Evolutionary conservation across 2,113 vertebrate genomes (phyloP), one percentile per base, ranked within the genome.

Genomic region (Tichodroma muraria): DNA sequence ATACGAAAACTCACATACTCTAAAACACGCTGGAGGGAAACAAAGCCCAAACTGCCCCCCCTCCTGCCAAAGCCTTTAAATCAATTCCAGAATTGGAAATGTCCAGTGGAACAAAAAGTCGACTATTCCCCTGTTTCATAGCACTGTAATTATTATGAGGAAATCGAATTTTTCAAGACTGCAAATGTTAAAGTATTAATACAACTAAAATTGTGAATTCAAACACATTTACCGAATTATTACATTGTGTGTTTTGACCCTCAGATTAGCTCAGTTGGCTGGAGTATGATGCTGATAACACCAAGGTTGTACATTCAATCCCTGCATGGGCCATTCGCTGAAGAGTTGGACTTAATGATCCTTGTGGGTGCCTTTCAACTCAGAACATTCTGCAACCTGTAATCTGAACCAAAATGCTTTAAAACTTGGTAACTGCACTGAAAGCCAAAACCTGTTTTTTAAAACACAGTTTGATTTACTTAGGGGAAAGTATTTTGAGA

Each of bases 1-100:
- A 68, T 31, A 37, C 27, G 61, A 85, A 68, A 60, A 44, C 8
- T 5, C 22, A 60, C 33, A 8, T 10, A 37, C 4, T 52, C 53
- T 28, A 33, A 37, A 60, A 44, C 33, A 37, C 6, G 21, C 9
- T 37, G 6, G 12, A 37, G 37, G 27, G 5, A 2, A 52, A 52
- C 50, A 37, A 33, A 13, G 11, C 15, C 17, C 8, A 20, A 78
- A 6, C 1, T 5, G 1, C 31, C 8, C 18, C 5, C 1, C 8
- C 2, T 8, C 11, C 11, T 4, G n/a, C 8, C 9, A 6, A n/a
- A 30, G 11, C 22, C 33, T 77, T 52, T 77, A 52, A 44, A 86
- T 60, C 45, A 60, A 28, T 53, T 45, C 22, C 38, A 77, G 45
- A 53, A 60, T 1, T 38, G 37, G 45, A 28, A 45, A 28, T 19